Percentiles rank a stretch among this genome's conserved stretches.
phyloP scores from a whole-genome alignment of 92 coral and sea anemone species.

The Chrysogorgia sp. region DNA sequence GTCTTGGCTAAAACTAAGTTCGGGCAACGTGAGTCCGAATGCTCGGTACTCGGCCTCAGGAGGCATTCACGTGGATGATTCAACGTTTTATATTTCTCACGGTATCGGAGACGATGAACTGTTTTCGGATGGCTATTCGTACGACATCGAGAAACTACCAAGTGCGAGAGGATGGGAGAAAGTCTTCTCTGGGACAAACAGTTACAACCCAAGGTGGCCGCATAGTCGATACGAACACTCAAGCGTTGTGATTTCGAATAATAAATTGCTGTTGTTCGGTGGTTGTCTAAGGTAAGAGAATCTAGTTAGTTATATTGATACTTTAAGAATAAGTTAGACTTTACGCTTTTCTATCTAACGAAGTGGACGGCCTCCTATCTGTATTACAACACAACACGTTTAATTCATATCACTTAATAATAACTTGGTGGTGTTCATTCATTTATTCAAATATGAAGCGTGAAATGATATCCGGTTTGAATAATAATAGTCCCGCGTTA shows the following conservation, averaged over 20 bases:
- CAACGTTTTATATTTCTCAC: slow-evolving; percentile 75
- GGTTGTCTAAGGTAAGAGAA: slow-evolving; percentile 98
- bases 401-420: no score
- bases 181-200: slow-evolving; percentile 79
- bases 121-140: slow-evolving; percentile 78
- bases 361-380: no score
- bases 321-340: no score
- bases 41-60: slow-evolving; percentile 79
- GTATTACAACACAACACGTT: no score
- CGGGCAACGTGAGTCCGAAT: slow-evolving; percentile 59
- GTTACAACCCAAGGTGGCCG: slow-evolving; percentile 83
- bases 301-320: no score
- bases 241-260: slow-evolving; percentile 67
- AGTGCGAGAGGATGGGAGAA: slow-evolving; percentile 66
- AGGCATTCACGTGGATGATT: slow-evolving; percentile 67
- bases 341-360: no score
- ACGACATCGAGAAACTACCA: slow-evolving; percentile 52
- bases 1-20: slow-evolving; percentile 66
- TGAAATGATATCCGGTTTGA: no score
- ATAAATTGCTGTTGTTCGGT: slow-evolving; percentile 83
- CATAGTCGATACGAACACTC: slow-evolving; percentile 82
- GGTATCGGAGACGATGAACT: slow-evolving; percentile 70
- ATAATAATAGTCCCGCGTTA: no score
- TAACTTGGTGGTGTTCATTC: no score
- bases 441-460: no score